Percentiles rank a stretch among this genome's conserved stretches.
phyloP scores from a whole-genome alignment of 2,113 vertebrate species.

The Bos javanicus region DNA sequence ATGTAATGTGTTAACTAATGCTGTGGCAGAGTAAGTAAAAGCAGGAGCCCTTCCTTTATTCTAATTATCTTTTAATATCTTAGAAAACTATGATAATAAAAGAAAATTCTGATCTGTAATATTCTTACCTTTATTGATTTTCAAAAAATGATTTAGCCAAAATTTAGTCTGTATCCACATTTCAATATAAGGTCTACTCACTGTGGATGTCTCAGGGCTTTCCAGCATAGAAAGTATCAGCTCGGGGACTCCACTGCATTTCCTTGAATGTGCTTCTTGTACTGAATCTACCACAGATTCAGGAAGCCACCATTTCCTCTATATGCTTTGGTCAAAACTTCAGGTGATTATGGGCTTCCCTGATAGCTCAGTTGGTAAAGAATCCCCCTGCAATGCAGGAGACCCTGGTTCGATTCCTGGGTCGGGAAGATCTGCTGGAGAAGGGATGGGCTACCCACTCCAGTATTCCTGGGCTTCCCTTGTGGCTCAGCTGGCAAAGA shows the following conservation, averaged over 20 bases:
- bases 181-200: neutral
- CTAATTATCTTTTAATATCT: neutral
- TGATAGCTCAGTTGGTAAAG: neutral
- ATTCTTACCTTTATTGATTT: conserved; percentile 27
- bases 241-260: neutral
- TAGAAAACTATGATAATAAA: neutral
- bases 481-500: neutral
- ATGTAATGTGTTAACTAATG: neutral
- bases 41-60: neutral
- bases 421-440: neutral
- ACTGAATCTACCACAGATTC: neutral
- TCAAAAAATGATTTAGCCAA: neutral
- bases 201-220: neutral
- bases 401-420: neutral
- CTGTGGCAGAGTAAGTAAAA: conserved; percentile 14
- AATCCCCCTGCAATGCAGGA: neutral
- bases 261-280: neutral
- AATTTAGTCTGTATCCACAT: neutral
- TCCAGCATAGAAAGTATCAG: neutral
- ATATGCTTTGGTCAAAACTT: neutral
- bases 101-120: conserved; percentile 3
- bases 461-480: neutral
- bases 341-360: neutral
- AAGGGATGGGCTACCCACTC: neutral
- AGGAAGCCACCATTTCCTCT: neutral